A percentile compares a stretch with the other conserved stretches of the same genome.
Conservation (phyloP, 2,888 invertebrate genomes). For the Melanchra persicariae region DNA sequence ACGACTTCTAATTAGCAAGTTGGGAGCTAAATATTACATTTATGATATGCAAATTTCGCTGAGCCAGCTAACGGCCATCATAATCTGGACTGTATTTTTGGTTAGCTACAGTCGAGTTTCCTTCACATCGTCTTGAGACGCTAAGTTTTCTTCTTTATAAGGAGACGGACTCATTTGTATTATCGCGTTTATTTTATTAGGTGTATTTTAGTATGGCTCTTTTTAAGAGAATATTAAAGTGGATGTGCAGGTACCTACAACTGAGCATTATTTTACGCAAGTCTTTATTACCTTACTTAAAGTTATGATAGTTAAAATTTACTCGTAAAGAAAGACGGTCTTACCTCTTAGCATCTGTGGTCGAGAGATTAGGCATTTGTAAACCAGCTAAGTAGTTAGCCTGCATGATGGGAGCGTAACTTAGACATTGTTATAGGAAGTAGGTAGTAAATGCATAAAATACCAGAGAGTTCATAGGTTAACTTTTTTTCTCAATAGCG, state of each 20-base stretch:
- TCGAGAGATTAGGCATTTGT: neutral
- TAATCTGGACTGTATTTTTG: conserved; percentile 77
- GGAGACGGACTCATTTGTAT: conserved; percentile 76
- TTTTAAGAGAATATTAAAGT: conserved; percentile 59
- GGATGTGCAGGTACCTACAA: conserved; percentile 55
- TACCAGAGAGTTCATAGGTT: too few relatives aligned
- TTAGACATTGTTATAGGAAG: neutral
- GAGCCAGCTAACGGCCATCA: conserved; percentile 70
- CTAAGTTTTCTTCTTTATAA: conserved; percentile 77
- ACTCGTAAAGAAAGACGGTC: conserved; percentile 7
- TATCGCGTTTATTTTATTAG: conserved; percentile 76
- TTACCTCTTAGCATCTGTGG: neutral
- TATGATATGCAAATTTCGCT: conserved; percentile 89
- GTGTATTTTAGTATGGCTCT: conserved; percentile 61
- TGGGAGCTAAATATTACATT: conserved; percentile 90
- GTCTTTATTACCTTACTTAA: conserved; percentile 16
- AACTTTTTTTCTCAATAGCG: too few relatives aligned
- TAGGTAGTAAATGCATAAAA: too few relatives aligned
- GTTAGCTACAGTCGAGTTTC: conserved; percentile 71
- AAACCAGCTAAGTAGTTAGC: too few relatives aligned
- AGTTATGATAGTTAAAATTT: conserved; percentile 30
- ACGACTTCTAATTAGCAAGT: conserved; percentile 89
- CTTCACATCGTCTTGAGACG: conserved; percentile 56
- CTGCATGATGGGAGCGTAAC: neutral
- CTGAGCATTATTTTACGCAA: conserved; percentile 43